Evolutionary conservation across 2,113 vertebrate genomes (phyloP).

Genomic region (Patagioenas fasciata): DNA sequence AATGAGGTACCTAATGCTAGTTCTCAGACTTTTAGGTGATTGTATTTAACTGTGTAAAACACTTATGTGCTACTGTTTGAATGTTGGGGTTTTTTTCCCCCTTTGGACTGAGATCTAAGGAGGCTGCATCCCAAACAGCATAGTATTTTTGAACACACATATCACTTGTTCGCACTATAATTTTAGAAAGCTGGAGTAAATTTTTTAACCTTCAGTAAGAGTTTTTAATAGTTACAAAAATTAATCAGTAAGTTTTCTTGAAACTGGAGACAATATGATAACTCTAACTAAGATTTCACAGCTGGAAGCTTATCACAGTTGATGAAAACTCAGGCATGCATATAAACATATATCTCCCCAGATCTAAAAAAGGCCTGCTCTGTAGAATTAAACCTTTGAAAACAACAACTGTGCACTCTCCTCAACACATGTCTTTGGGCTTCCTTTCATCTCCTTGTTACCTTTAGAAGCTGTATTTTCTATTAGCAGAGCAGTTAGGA

Average conservation of each 20-base stretch:
- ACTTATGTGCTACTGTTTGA: not conserved
- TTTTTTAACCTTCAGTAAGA: not conserved
- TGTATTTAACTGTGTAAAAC: not conserved
- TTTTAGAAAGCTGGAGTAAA: not conserved
- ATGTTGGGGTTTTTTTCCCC: not conserved
- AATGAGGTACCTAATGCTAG: not conserved
- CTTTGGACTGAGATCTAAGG: not conserved
- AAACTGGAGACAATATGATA: not conserved
- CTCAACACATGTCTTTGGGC: not conserved
- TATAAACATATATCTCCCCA: not conserved
- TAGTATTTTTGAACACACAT: not conserved
- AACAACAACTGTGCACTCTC: not conserved
- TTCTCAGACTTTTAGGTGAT: not conserved
- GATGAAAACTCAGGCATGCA: not conserved
- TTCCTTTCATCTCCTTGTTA: not conserved
- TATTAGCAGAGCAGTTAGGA: not conserved
- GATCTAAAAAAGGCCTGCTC: not conserved
- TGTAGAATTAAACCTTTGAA: not conserved
- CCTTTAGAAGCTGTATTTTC: not conserved
- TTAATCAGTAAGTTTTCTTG: not conserved
- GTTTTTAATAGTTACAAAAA: not conserved
- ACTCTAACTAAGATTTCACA: not conserved
- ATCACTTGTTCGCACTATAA: not conserved
- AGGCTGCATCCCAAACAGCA: not conserved
- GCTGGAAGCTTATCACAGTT: not conserved